These are phyloP conservation scores for Deroplatys truncata DNA, from an alignment of 2,888 invertebrate genomes.

Conservation along the genomic window DNA sequence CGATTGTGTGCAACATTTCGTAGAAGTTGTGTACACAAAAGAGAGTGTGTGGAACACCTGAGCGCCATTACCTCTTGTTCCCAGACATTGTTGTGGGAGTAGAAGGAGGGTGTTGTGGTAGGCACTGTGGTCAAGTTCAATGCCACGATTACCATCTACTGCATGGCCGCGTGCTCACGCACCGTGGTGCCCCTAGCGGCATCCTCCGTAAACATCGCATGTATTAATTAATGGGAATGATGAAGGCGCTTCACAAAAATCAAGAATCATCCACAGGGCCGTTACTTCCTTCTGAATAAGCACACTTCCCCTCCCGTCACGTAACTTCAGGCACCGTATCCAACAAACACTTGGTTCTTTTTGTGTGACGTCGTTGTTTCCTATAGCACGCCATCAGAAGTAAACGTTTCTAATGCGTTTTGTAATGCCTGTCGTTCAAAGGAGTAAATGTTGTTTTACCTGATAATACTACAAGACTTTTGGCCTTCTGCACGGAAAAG, in stretches of 20 bases:
- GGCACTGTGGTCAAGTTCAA: slow-evolving; percentile 5
- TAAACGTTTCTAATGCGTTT: too few relatives aligned
- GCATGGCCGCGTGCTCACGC: not conserved
- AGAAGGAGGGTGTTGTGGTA: not conserved
- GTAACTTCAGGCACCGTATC: not conserved
- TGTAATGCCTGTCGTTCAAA: too few relatives aligned
- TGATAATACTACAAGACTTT: too few relatives aligned
- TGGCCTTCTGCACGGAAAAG: too few relatives aligned
- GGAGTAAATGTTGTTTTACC: too few relatives aligned
- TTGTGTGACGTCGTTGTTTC: not conserved
- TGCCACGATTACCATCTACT: slow-evolving; percentile 4
- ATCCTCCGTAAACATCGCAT: not conserved
- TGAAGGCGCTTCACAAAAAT: not conserved
- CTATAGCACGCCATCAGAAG: not conserved
- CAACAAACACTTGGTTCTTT: not conserved
- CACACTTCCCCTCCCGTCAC: not conserved
- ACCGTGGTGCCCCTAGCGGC: not conserved
- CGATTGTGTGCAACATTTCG: not conserved
- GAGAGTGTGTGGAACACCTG: not conserved
- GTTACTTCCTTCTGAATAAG: not conserved
- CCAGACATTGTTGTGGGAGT: not conserved
- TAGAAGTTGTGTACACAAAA: not conserved
- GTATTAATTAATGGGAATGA: not conserved
- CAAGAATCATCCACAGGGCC: not conserved
- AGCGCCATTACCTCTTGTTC: not conserved